Evolutionary conservation across 2,113 vertebrate species (phyloP).

Genomic region (Hippocampus barbouri): DNA sequence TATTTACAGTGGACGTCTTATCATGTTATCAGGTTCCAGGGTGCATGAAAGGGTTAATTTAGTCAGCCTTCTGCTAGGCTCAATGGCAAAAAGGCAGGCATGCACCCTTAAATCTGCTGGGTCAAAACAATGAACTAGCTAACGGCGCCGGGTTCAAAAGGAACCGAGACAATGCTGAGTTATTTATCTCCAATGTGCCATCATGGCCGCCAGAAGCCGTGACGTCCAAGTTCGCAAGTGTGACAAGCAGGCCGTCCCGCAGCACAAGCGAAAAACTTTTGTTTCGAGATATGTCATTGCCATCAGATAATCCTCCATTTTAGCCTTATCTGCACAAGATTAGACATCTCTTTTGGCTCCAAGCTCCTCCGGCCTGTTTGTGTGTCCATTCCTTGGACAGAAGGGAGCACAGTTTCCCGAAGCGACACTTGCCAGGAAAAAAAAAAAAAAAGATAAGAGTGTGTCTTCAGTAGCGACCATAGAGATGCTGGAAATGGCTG

Average conservation of each 20-base stretch:
- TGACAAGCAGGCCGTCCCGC: neutral
- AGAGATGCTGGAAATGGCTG: constrained; percentile 15
- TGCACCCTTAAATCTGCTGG: too few species aligned
- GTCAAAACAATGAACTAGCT: too few species aligned
- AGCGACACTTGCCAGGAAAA: constrained; percentile 27
- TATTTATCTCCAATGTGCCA: too few species aligned
- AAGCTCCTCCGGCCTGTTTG: neutral
- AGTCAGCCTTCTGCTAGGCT: too few species aligned
- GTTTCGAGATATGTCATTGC: neutral
- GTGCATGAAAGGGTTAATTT: too few species aligned
- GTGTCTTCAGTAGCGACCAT: constrained; percentile 19
- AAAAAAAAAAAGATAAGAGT: constrained; percentile 11
- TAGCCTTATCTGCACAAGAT: neutral
- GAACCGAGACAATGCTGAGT: too few species aligned
- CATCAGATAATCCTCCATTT: neutral
- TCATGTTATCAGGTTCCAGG: too few species aligned
- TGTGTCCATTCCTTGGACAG: constrained; percentile 32
- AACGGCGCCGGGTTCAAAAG: too few species aligned
- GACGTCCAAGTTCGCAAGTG: neutral
- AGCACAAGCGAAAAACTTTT: neutral
- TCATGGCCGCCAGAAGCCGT: too few species aligned
- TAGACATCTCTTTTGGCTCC: neutral
- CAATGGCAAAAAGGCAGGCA: too few species aligned
- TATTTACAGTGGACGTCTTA: too few species aligned
- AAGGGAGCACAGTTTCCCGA: constrained; percentile 24